Evolutionary conservation across 23 tunicate genomes (phyloP).

Genomic region (Styela clava): DNA sequence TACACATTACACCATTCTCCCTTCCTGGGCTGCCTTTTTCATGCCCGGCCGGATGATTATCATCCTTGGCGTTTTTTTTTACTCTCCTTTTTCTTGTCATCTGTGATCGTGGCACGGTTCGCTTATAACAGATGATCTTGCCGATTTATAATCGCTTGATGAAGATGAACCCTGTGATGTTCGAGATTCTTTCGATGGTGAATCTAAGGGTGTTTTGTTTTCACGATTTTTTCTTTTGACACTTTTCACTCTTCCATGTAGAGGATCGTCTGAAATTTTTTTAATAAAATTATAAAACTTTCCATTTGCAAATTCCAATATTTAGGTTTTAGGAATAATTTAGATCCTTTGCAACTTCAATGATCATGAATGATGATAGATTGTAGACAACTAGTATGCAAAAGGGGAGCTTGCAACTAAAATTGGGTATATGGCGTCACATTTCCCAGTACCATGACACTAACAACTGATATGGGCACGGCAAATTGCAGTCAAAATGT

Average conservation of each 20-base stretch:
- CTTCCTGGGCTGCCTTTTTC: too few relatives aligned
- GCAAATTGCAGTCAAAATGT: too few relatives aligned
- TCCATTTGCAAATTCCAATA: background rate
- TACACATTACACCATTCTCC: too few relatives aligned
- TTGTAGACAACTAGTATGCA: too few relatives aligned
- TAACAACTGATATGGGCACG: too few relatives aligned
- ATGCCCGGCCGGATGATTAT: too few relatives aligned
- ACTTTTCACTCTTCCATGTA: constrained; percentile 19
- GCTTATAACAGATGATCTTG: constrained; percentile 24
- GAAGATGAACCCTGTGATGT: constrained; percentile 31
- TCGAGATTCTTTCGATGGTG: constrained; percentile 30
- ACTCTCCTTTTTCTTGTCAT: background rate
- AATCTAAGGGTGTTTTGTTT: constrained; percentile 5
- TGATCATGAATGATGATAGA: too few relatives aligned
- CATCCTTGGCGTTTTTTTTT: background rate
- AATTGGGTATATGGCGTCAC: too few relatives aligned
- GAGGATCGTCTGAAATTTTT: constrained; percentile 25
- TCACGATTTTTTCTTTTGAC: background rate
- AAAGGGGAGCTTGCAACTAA: too few relatives aligned
- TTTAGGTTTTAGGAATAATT: too few relatives aligned
- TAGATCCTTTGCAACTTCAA: too few relatives aligned
- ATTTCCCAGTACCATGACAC: too few relatives aligned
- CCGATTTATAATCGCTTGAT: constrained; percentile 30
- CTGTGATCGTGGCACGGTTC: constrained; percentile 8
- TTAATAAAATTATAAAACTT: background rate